Conservation (phyloP, 2,797 vertebrate genomes). For the Fistularia tabacaria region DNA sequence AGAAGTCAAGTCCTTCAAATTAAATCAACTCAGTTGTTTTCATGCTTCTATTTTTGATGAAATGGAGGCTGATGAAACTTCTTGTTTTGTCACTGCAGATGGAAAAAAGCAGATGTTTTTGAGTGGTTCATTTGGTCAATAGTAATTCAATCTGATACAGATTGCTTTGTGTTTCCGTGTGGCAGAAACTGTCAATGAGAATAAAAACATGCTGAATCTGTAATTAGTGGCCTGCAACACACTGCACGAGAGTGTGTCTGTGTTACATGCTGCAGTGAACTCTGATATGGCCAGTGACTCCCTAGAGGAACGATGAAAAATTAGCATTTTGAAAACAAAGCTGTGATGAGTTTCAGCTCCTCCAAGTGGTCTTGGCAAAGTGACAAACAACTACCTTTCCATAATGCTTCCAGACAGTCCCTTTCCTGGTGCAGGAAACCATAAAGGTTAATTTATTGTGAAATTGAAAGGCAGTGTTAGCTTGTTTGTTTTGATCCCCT, state of each 20-base stretch:
- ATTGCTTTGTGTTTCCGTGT: slow-evolving; percentile 21
- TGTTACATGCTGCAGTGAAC: slow-evolving; percentile 15
- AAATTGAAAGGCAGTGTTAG: too few relatives aligned
- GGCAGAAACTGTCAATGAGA: slow-evolving; percentile 30
- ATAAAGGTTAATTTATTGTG: too few relatives aligned
- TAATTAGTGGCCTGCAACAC: slow-evolving; percentile 42
- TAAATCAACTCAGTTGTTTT: too few relatives aligned
- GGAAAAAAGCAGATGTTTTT: slow-evolving; percentile 47
- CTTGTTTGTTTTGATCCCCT: too few relatives aligned
- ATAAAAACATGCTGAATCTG: slow-evolving; percentile 36
- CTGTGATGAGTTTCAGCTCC: slow-evolving; percentile 34
- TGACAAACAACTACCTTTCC: slow-evolving; percentile 2
- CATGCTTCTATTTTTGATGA: slow-evolving; percentile 11
- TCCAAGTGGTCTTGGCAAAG: slow-evolving; percentile 17
- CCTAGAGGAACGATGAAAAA: slow-evolving; percentile 29
- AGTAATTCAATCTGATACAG: slow-evolving; percentile 35
- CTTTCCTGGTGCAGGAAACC: slow-evolving; percentile 2
- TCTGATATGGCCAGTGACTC: slow-evolving; percentile 32
- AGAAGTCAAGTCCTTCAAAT: too few relatives aligned
- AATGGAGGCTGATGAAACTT: background rate
- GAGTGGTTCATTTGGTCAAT: slow-evolving; percentile 14
- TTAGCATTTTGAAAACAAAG: slow-evolving; percentile 20
- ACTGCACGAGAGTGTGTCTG: slow-evolving; percentile 21
- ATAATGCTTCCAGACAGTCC: slow-evolving; percentile 10
- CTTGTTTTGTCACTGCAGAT: slow-evolving; percentile 3